phyloP scores from a whole-genome alignment of 1,140 invertebrate genomes.

The Drosophila pectinifera region DNA sequence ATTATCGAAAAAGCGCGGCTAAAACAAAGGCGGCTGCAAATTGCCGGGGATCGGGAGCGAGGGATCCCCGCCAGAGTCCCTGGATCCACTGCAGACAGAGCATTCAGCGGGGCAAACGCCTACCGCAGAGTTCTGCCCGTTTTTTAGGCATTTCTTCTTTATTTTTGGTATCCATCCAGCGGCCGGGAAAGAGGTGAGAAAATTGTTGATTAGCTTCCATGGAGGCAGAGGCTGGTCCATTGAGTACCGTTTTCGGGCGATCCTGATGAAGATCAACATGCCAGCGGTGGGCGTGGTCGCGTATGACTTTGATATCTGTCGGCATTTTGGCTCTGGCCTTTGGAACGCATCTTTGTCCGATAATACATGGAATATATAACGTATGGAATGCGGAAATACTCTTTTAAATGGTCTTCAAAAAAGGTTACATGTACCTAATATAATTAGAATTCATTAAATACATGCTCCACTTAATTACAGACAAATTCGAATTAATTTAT shows the following conservation, averaged over 20 bases:
- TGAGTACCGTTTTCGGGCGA: constrained; percentile 42
- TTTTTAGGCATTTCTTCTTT: not conserved
- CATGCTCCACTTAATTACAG: not conserved
- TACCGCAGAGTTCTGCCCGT: constrained; percentile 62
- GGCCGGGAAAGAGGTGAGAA: constrained; percentile 84
- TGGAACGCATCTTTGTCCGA: constrained; percentile 51
- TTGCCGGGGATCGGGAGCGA: constrained; percentile 16
- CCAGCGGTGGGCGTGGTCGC: constrained; percentile 69
- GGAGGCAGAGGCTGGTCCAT: constrained; percentile 58
- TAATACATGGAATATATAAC: constrained; percentile 56
- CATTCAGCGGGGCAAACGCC: constrained; percentile 81
- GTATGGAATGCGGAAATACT: not conserved
- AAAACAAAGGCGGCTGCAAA: constrained; percentile 81
- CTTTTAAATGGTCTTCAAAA: not conserved
- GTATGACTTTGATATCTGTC: constrained; percentile 83
- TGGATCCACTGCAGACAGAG: constrained; percentile 70
- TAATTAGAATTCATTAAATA: not conserved
- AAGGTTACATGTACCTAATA: too few species aligned
- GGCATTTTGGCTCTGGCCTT: constrained; percentile 68
- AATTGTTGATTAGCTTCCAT: constrained; percentile 85
- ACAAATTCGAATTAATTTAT: not conserved
- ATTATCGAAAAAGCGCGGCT: constrained; percentile 76
- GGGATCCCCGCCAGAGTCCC: constrained; percentile 2
- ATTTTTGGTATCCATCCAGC: constrained; percentile 40
- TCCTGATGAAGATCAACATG: constrained; percentile 84